Conservation (phyloP, 2,888 invertebrate species). For the Oasisia sp. region DNA sequence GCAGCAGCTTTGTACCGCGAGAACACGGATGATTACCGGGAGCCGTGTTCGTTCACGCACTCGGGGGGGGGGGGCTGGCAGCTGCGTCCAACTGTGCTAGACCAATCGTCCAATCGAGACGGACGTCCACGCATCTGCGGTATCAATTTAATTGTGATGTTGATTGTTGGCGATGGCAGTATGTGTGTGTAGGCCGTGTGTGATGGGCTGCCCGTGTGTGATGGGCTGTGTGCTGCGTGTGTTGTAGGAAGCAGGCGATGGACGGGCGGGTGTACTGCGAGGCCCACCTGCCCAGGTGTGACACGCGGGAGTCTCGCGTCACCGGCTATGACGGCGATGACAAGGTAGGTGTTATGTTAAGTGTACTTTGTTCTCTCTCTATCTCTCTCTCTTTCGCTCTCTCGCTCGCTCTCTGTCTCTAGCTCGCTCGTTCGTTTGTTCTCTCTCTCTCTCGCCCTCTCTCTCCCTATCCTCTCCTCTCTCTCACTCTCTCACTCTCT, state of each 20-base stretch:
- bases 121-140: not conserved
- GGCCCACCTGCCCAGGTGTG: constrained; percentile 46
- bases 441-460: too few relatives aligned
- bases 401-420: too few relatives aligned
- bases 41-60: not conserved
- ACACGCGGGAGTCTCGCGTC: constrained; percentile 17
- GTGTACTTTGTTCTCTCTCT: too few relatives aligned
- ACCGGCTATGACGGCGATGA: constrained; percentile 25
- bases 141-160: not conserved
- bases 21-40: not conserved
- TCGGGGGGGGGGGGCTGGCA: not conserved
- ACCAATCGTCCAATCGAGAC: not conserved
- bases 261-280: constrained; percentile 59
- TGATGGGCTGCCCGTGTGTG: not conserved
- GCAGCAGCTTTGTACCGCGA: not conserved
- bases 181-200: not conserved
- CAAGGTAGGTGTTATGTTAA: not conserved
- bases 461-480: too few relatives aligned
- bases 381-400: too few relatives aligned
- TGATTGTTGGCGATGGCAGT: not conserved
- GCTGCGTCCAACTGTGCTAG: not conserved
- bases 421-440: too few relatives aligned
- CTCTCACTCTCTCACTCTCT: too few relatives aligned
- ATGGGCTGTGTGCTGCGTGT: not conserved
- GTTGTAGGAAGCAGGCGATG: constrained; percentile 55